phyloP scores from a whole-genome alignment of 1,140 invertebrate species.

The Ips typographus region DNA sequence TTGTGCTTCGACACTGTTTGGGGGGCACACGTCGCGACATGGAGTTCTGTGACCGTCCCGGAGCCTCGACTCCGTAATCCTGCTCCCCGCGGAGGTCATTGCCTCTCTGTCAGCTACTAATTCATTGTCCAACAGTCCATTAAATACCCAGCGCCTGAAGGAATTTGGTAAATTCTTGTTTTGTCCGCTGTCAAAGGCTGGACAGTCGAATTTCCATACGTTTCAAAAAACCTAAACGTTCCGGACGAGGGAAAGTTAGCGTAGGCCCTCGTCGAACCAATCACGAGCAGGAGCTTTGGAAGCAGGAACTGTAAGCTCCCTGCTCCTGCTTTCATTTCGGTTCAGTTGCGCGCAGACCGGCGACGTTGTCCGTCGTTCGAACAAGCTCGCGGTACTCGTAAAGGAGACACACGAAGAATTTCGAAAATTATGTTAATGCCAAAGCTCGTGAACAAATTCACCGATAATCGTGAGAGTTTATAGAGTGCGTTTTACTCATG shows the following conservation, averaged over 20 bases:
- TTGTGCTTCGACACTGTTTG: too few species aligned
- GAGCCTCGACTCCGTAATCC: neutral
- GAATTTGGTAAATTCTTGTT: too few species aligned
- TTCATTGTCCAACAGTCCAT: neutral
- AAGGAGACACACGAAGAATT: neutral
- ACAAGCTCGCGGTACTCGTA: neutral
- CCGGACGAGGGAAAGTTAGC: neutral
- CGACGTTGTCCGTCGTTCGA: slow-evolving; percentile 1
- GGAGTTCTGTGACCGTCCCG: neutral
- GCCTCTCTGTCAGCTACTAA: neutral
- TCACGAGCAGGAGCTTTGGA: slow-evolving; percentile 16
- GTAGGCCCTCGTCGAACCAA: slow-evolving; percentile 16
- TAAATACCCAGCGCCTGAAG: too few species aligned
- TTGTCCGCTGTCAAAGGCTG: too few species aligned
- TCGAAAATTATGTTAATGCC: neutral
- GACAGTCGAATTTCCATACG: too few species aligned
- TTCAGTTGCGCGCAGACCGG: slow-evolving; percentile 34
- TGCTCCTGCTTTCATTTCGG: slow-evolving; percentile 31
- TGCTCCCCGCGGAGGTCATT: neutral
- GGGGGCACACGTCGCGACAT: too few species aligned
- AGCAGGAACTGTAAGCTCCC: slow-evolving; percentile 27
- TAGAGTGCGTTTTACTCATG: neutral
- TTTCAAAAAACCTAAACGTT: neutral
- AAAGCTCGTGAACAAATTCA: neutral
- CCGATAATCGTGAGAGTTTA: neutral